Evolutionary conservation across 2,888 invertebrate genomes (phyloP), one percentile per base, ranked within the genome.

Genomic region (Acronicta alni): DNA sequence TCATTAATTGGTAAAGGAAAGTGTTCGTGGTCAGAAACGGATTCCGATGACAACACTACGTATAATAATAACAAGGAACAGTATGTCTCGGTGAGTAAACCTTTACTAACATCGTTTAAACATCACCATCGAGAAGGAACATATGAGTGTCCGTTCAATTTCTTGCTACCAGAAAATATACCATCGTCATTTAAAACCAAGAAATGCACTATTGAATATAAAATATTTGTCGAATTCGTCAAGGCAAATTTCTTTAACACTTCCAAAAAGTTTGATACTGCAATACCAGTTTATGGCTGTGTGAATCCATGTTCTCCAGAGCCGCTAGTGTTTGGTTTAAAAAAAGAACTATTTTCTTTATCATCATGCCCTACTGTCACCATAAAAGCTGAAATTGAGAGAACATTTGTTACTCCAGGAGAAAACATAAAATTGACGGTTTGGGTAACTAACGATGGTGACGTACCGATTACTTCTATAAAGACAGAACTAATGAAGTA

Each of bases 1-100:
- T 73, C 68, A 0, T 53, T 84, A 3, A 49, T 78, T 2, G 83
- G 83, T 2, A 70, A 66, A 56, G 78, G 72, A 14, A 59, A 57
- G 7, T 77, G 75, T 35, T 18, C 16, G 0, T 82, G 75, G 81
- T 23, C 52, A 5, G 56, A 62, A 45, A 10, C 15, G 6, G 32
- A 26, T n/a, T 17, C n/a, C 16, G 32, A 51, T 32, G 15, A 41
- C 14, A 18, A 38, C 12, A 18, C n/a, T 12, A 15, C 48, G 4
- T 26, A 26, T 6, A 8, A 41, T 7, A 3, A 15, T 2, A 51
- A 75, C 1, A 66, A 55, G 30, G 78, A 85, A 64, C 38, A 65
- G 4, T 83, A 71, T 32, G 42, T 77, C 0, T 37, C 26, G 5
- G 17, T 49, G 8, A 49, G 57, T 3, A 52, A 66, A 7, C 72